Evolutionary conservation across 2,113 vertebrate genomes (phyloP).

Genomic region (Callionymus lyra): DNA sequence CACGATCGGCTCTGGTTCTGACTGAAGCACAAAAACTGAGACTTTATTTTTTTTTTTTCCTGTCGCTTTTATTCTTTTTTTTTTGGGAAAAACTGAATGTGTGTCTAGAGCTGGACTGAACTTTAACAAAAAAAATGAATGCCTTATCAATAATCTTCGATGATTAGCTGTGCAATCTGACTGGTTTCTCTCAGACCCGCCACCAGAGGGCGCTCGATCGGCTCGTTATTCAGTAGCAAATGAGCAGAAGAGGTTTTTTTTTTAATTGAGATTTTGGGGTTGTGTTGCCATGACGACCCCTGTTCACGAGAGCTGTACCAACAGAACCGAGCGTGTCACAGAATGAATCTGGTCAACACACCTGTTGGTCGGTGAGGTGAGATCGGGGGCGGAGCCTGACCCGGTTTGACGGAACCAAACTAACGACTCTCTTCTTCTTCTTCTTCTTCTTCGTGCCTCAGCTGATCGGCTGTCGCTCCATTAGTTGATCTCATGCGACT

Average conservation of each 20-base stretch:
- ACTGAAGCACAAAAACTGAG: slow-evolving; percentile 18
- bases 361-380: too few species aligned
- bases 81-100: slow-evolving; percentile 23
- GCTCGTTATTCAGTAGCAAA: too few species aligned
- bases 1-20: slow-evolving; percentile 12
- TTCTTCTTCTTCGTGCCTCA: slow-evolving; percentile 51
- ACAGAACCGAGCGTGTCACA: too few species aligned
- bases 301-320: too few species aligned
- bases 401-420: background rate
- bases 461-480: slow-evolving; percentile 43
- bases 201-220: background rate
- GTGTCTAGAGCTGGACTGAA: background rate
- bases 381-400: slow-evolving; percentile 18
- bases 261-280: too few species aligned
- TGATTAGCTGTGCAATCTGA: slow-evolving; percentile 32
- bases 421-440: slow-evolving; percentile 3
- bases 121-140: slow-evolving; percentile 10
- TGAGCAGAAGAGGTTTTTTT: too few species aligned
- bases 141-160: slow-evolving; percentile 42
- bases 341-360: too few species aligned
- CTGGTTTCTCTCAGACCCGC: slow-evolving; percentile 1
- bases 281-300: too few species aligned
- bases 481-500: slow-evolving; percentile 24
- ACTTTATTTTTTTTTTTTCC: slow-evolving; percentile 6
- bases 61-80: slow-evolving; percentile 27